Percentiles rank a stretch among this genome's conserved stretches.
Evolutionary conservation across 2,113 vertebrate genomes (phyloP).

Genomic region (Oostethus manadensis): DNA sequence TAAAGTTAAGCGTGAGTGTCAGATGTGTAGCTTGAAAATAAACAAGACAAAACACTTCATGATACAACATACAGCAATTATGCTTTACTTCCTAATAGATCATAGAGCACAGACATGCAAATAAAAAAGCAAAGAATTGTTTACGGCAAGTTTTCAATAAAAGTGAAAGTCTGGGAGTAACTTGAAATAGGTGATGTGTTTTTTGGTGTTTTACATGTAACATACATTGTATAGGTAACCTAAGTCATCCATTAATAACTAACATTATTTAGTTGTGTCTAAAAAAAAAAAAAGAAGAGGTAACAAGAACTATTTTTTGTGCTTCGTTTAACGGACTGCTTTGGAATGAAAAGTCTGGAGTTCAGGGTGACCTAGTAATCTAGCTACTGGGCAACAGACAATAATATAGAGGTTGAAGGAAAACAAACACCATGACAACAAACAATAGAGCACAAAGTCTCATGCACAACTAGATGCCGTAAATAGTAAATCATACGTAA

Average conservation of each 20-base stretch:
- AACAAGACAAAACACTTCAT: neutral
- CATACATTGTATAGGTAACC: neutral
- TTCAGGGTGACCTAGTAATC: slow-evolving; percentile 1
- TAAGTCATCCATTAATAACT: neutral
- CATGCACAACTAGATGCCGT: neutral
- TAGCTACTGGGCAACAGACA: slow-evolving; percentile 32
- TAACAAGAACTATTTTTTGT: neutral
- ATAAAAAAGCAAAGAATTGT: too few relatives aligned
- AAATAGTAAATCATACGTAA: neutral
- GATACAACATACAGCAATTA: neutral
- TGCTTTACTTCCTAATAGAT: neutral
- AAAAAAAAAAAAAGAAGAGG: too few relatives aligned
- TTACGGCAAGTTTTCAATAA: too few relatives aligned
- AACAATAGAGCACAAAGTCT: neutral
- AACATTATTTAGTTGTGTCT: neutral
- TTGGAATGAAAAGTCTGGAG: slow-evolving; percentile 9
- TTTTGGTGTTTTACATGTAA: neutral
- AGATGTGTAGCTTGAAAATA: neutral
- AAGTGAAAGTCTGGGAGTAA: neutral
- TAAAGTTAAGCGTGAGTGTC: too few relatives aligned
- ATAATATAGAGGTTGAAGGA: slow-evolving; percentile 14
- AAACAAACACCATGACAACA: slow-evolving; percentile 16
- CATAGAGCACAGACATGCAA: too few relatives aligned
- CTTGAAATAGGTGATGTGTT: neutral
- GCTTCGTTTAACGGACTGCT: neutral